Evolutionary conservation across 1,140 invertebrate genomes (phyloP).

Genomic region (Sesamia nonagrioides): DNA sequence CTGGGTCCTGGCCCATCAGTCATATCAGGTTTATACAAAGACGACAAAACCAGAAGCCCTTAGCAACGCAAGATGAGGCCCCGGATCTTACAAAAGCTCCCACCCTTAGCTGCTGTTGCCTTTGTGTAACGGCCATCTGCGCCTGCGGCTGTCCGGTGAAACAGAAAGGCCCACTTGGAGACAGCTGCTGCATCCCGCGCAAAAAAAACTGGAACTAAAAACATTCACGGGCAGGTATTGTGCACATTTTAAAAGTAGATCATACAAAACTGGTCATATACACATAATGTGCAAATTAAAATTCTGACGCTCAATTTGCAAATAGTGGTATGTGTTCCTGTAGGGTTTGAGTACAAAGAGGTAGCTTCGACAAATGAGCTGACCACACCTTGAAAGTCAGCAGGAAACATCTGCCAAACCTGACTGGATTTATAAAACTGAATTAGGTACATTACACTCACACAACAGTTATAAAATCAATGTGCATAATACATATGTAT

Average conservation of each 20-base stretch:
- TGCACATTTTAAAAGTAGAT: not conserved
- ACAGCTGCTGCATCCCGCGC: conserved; percentile 9
- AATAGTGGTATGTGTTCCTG: not conserved
- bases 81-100: conserved; percentile 7
- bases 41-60: not conserved
- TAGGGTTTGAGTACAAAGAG: not conserved
- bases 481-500: too few species aligned
- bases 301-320: not conserved
- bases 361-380: not conserved
- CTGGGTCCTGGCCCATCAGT: not conserved
- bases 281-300: not conserved
- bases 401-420: not conserved
- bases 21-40: conserved; percentile 1
- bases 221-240: conserved; percentile 19
- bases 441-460: too few species aligned
- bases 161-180: conserved; percentile 8
- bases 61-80: conserved; percentile 5
- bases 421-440: not conserved
- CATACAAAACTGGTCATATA: conserved; percentile 18
- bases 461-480: not conserved
- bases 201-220: conserved; percentile 22
- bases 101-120: conserved; percentile 18
- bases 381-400: not conserved
- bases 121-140: conserved; percentile 27
- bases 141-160: not conserved